phyloP scores from a whole-genome alignment of 2,113 vertebrate species.

The Dermatemys mawii region DNA sequence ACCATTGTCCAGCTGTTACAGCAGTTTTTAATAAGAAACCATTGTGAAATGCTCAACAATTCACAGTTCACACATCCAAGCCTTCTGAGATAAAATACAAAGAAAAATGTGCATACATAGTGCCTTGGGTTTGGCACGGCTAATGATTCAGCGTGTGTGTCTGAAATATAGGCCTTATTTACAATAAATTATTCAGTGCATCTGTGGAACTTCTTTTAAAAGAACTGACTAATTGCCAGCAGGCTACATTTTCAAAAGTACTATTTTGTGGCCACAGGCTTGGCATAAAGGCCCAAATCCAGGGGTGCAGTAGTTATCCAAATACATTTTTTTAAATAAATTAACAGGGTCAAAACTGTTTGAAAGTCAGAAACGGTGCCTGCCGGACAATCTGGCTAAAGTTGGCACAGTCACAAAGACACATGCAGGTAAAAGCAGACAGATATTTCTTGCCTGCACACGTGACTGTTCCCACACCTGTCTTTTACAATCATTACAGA shows the following conservation, averaged over 20 bases:
- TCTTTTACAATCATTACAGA: not conserved
- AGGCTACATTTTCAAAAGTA: constrained; percentile 16
- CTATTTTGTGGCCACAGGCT: not conserved
- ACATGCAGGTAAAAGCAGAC: constrained; percentile 25
- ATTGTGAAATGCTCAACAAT: not conserved
- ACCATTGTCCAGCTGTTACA: not conserved
- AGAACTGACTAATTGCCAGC: constrained; percentile 9
- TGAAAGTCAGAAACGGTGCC: not conserved
- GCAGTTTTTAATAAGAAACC: not conserved
- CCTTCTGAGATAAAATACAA: not conserved
- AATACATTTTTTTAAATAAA: constrained; percentile 12
- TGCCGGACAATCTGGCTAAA: constrained; percentile 18
- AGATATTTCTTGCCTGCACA: constrained; percentile 35
- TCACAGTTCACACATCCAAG: not conserved
- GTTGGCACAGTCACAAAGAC: not conserved
- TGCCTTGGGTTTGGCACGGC: not conserved
- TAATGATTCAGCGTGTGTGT: not conserved
- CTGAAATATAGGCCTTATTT: not conserved
- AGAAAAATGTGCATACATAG: not conserved
- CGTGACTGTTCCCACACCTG: not conserved
- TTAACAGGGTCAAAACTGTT: not conserved
- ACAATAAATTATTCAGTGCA: not conserved
- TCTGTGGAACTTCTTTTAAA: constrained; percentile 11
- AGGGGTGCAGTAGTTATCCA: constrained; percentile 13
- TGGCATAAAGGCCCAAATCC: not conserved